phyloP scores from a whole-genome alignment of 2,888 invertebrate species.

The Dryobotodes eremita region DNA sequence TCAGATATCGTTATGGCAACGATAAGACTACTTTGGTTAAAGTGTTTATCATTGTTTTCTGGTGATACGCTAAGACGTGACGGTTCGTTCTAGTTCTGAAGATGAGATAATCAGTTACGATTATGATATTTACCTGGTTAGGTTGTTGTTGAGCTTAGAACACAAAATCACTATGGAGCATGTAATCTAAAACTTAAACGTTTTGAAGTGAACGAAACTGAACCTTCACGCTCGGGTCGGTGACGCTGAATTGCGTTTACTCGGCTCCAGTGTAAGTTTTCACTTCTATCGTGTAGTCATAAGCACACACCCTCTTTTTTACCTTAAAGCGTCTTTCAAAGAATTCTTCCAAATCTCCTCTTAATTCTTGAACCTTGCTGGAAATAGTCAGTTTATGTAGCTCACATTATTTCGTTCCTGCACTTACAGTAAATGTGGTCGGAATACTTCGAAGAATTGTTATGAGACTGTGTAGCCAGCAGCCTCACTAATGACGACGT shows the following conservation, averaged over 20 bases:
- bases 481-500: not conserved
- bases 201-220: no score
- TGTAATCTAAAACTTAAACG: not conserved
- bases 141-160: constrained; percentile 36
- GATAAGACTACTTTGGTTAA: constrained; percentile 57
- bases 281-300: no score
- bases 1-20: constrained; percentile 64
- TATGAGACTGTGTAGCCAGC: not conserved
- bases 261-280: no score
- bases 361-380: not conserved
- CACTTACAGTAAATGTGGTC: not conserved
- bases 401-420: not conserved
- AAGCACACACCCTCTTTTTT: no score
- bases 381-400: not conserved
- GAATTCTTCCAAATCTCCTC: not conserved
- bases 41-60: constrained; percentile 52
- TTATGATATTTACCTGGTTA: constrained; percentile 26
- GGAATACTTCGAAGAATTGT: not conserved
- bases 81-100: constrained; percentile 39
- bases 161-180: constrained; percentile 24
- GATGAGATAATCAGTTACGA: constrained; percentile 43
- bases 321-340: not conserved
- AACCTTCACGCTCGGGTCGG: no score
- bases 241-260: no score
- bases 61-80: constrained; percentile 38